Conservation (phyloP, 2,113 vertebrate genomes). For the Spea multiplicata region DNA sequence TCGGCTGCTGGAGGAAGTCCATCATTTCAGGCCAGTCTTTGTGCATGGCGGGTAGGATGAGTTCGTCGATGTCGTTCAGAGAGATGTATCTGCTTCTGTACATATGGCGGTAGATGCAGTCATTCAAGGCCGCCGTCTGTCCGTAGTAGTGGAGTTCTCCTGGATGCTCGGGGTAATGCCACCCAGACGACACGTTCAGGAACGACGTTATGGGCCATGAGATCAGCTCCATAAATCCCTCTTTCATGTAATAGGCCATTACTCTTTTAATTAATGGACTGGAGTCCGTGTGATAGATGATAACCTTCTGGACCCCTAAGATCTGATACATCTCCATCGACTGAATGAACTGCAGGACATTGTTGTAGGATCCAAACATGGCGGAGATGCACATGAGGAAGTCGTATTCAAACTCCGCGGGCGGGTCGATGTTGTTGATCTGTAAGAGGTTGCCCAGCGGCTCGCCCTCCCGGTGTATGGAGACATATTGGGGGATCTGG, state of each 20-base stretch:
- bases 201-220: constrained; percentile 40
- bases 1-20: neutral
- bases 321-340: constrained; percentile 42
- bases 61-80: constrained; percentile 30
- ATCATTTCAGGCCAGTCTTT: constrained; percentile 40
- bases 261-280: neutral
- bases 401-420: neutral
- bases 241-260: constrained; percentile 1
- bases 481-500: constrained; percentile 4
- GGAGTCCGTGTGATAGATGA: constrained; percentile 37
- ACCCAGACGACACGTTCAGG: constrained; percentile 34
- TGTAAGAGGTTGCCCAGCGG: neutral
- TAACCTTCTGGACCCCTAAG: constrained; percentile 35
- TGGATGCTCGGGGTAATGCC: neutral
- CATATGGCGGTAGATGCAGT: constrained; percentile 68
- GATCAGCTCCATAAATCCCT: constrained; percentile 27
- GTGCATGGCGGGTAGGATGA: constrained; percentile 29
- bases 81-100: constrained; percentile 58
- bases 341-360: constrained; percentile 36
- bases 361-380: constrained; percentile 16
- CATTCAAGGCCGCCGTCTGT: constrained; percentile 64
- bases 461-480: neutral
- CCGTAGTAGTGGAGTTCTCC: constrained; percentile 66
- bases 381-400: constrained; percentile 33
- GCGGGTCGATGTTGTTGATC: neutral